Evolutionary conservation across 2,113 vertebrate genomes (phyloP).

Genomic region (Hippocampus guttulatus): DNA sequence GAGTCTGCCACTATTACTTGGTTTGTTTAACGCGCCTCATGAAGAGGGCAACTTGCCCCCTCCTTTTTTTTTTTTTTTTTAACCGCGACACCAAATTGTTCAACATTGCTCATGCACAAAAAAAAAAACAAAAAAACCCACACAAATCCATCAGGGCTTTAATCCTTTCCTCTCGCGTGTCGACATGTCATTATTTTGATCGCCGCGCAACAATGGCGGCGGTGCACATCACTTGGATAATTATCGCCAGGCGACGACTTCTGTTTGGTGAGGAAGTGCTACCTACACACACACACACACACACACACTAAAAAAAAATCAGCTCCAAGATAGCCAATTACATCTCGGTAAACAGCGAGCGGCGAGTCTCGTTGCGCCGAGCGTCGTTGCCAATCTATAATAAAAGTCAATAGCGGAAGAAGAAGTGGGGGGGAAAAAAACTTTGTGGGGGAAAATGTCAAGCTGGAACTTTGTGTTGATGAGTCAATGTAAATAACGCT

Average conservation of each 20-base stretch:
- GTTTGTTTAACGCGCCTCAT: slow-evolving; percentile 76
- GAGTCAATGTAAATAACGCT: slow-evolving; percentile 78
- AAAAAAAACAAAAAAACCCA: slow-evolving; percentile 4
- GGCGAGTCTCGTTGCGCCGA: slow-evolving; percentile 44
- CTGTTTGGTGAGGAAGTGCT: slow-evolving; percentile 62
- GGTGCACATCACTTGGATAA: slow-evolving; percentile 53
- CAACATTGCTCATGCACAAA: slow-evolving; percentile 71
- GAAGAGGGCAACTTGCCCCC: slow-evolving; percentile 72
- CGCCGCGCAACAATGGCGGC: slow-evolving; percentile 53
- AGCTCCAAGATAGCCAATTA: slow-evolving; percentile 67
- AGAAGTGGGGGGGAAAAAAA: slow-evolving; percentile 21
- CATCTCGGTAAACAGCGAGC: slow-evolving; percentile 62
- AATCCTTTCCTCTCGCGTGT: slow-evolving; percentile 67
- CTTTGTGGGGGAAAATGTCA: slow-evolving; percentile 73
- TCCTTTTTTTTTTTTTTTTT: slow-evolving; percentile 57
- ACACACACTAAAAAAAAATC: slow-evolving; percentile 13
- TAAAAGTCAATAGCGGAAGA: slow-evolving; percentile 55
- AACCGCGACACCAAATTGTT: slow-evolving; percentile 72
- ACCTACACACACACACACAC: slow-evolving; percentile 19
- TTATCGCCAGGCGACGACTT: slow-evolving; percentile 62
- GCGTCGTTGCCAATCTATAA: slow-evolving; percentile 64
- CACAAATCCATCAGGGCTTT: slow-evolving; percentile 66
- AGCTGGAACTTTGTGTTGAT: slow-evolving; percentile 68
- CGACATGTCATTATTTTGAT: slow-evolving; percentile 75
- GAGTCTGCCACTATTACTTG: slow-evolving; percentile 75